A percentile compares a stretch with the other conserved stretches of the same genome.
These are phyloP conservation scores for Sterna hirundo DNA, from an alignment of 2,113 vertebrate species.

Conservation along the genomic window DNA sequence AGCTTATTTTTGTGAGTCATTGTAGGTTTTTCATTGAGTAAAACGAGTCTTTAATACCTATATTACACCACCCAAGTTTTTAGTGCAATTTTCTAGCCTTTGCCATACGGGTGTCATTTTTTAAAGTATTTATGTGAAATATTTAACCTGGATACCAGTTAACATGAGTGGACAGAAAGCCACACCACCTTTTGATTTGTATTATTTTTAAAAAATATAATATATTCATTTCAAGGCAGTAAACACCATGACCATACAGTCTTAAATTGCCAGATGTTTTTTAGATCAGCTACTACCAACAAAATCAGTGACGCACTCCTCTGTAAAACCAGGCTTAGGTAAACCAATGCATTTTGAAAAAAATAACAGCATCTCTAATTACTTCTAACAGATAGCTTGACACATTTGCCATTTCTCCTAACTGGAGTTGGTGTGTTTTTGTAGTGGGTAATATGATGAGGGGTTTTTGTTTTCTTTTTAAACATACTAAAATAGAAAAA, in stretches of 20 bases:
- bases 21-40: background rate
- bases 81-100: background rate
- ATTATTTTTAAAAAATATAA: background rate
- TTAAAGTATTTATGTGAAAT: background rate
- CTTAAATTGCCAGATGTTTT: background rate
- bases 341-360: background rate
- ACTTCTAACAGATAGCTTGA: background rate
- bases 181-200: background rate
- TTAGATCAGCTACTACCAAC: background rate
- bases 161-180: background rate
- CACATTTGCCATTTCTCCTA: background rate
- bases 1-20: background rate
- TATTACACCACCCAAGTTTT: background rate
- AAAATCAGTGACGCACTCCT: background rate
- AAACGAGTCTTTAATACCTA: background rate
- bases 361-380: background rate
- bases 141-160: background rate
- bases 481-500: background rate
- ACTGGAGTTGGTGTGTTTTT: background rate
- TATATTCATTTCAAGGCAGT: background rate
- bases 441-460: background rate
- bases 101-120: background rate
- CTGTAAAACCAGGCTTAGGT: background rate
- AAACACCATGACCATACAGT: background rate
- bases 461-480: background rate